Base-by-base conservation (phyloP, 2,113 vertebrate genomes). In the Colinus virginianus region DNA sequence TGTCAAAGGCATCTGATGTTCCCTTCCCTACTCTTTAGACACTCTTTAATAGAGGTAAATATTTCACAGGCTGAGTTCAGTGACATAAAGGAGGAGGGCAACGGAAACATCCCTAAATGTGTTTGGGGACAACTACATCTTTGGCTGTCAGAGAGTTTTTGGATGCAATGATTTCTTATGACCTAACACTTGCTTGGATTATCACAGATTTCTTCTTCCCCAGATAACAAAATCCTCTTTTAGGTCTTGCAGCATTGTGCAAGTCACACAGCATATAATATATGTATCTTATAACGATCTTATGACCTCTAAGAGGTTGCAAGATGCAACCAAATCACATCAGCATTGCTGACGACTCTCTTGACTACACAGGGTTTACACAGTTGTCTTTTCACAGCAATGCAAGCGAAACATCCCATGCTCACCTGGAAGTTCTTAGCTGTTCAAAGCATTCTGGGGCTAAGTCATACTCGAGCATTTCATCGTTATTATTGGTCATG, bases 181-280 rank as follows among this genome's bases (percentile, higher is more conserved):
- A 67, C 12, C 77, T 79, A 82, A 12, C 7, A 55, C 28, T 30
- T 75, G 61, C 74, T 61, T 81, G 53, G 34, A 92, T 93, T 90
- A 90, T 78, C 93, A 94, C 69, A 87, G 56, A 75, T 75, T 55
- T 92, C 16, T 92, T 53, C 66, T 78, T 92, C 38, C 69, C 76
- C 40, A 34, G 76, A 87, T 43, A 66, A 71, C 43, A 81, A 88
- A 92, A 93, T 68, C 77, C 28, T 70, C 69, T 78, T 94, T 88
- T 61, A 56, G 51, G 68, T 90, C 78, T 88, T 67, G 84, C 34
- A 61, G 58, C 20, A 38, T 26, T 0, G 0, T 48, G 46, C 5
- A 34, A 90, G 70, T 87, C 78, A 75, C 43, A 34, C 6, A 71
- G 77, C 78, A 87, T 51, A 81, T 88, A 90, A 43, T 4, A 4